Conservation (phyloP, 2,888 invertebrate genomes). For the Agonopterix heracliana region DNA sequence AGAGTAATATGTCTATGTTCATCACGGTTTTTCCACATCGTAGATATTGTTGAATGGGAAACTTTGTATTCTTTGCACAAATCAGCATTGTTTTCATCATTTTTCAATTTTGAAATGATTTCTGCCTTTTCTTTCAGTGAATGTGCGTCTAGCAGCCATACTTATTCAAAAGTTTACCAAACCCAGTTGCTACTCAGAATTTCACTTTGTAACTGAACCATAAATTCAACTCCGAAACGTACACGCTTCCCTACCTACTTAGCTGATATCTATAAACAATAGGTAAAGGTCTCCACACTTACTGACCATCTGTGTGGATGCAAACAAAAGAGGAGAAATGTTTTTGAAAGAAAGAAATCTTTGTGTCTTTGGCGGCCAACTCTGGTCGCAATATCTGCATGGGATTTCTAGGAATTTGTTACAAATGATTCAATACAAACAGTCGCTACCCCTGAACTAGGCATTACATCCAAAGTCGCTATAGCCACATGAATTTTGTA, state of each 20-base stretch:
- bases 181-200: no score
- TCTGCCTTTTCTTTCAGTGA: slow-evolving; percentile 7
- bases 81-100: slow-evolving; percentile 4
- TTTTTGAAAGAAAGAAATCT: no score
- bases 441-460: background rate
- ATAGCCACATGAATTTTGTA: background rate
- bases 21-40: slow-evolving; percentile 12
- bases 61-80: slow-evolving; percentile 11
- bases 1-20: no score
- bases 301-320: no score
- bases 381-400: no score
- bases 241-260: background rate
- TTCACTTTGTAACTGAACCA: background rate
- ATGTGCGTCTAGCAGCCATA: slow-evolving; percentile 1
- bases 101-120: slow-evolving; percentile 7
- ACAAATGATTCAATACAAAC: background rate
- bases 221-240: background rate
- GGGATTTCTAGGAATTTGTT: background rate
- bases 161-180: background rate
- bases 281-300: background rate
- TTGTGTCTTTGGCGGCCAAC: no score
- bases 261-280: background rate
- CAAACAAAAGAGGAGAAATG: no score
- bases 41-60: slow-evolving; percentile 12
- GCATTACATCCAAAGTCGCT: background rate